Evolutionary conservation across 2,113 vertebrate species (phyloP), one percentile per base, ranked within the genome.

Genomic region (Odontophorus gujanensis): DNA sequence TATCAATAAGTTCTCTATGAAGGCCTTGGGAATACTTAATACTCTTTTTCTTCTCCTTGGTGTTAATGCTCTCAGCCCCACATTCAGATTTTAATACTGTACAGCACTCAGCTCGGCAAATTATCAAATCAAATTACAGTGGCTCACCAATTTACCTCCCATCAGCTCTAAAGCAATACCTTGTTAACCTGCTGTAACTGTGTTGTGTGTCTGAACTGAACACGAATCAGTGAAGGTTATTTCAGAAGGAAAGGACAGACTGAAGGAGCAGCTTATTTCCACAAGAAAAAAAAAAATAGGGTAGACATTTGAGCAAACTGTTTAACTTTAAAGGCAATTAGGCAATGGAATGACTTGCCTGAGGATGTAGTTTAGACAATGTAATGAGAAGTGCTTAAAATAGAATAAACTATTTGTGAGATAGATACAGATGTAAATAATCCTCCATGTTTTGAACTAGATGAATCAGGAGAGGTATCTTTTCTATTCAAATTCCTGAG

Each of bases 311-410:
- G 83, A 95, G 87, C 85, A 90, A 85, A 95, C 94, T 94, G 91
- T 86, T 96, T 96, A 95, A 95, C 94, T 94, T 93, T 84, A 94
- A 92, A 95, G 68, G 80, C 87, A 96, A 90, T 96, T 95, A 97
- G 90, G 48, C 85, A 88, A 94, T 81, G 85, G 89, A 95, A 96
- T 88, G 43, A 81, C 88, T 95, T 95, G 90, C 94, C 94, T 86
- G 92, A 90, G 95, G 94, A 94, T 66, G 80, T 88, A 94, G 85
- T 91, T 92, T 86, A 95, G 82, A 85, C 93, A 97, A 91, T 66
- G 79, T 81, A 94, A 94, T 95, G 68, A 97, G 57, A 96, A 95
- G 68, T 90, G 76, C 88, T 94, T 95, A 81, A 93, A 95, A 92
- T 66, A 93, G 71, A 85, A 92, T 76, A 96, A 95, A 97, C 68